A percentile compares a stretch with the other conserved stretches of the same genome.
Evolutionary conservation across 2,113 vertebrate genomes (phyloP).

Genomic region (Rostratula benghalensis): DNA sequence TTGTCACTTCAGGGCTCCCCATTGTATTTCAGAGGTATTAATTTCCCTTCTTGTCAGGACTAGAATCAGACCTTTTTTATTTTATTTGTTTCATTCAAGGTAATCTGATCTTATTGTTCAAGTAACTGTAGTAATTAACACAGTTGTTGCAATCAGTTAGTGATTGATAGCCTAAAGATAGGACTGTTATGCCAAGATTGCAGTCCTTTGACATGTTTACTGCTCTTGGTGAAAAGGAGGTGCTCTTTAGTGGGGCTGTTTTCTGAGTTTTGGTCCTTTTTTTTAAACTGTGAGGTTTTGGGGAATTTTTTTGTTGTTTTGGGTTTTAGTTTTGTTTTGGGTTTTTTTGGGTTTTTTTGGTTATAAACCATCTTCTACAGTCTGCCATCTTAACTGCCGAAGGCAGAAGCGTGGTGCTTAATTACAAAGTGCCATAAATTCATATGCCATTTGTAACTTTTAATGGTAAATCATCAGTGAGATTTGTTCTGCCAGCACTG

Average conservation of each 20-base stretch:
- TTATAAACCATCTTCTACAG: not conserved
- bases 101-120: not conserved
- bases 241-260: not conserved
- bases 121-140: not conserved
- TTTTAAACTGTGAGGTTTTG: no score
- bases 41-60: not conserved
- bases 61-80: not conserved
- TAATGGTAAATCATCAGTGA: constrained; percentile 56
- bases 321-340: not conserved
- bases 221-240: not conserved
- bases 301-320: no score
- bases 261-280: not conserved
- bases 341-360: no score
- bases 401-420: constrained; percentile 24
- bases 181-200: not conserved
- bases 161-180: not conserved
- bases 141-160: not conserved
- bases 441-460: constrained; percentile 57
- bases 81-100: not conserved
- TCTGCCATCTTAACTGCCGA: not conserved
- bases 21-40: not conserved
- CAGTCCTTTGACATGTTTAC: not conserved
- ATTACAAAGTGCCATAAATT: constrained; percentile 65
- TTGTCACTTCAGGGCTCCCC: not conserved
- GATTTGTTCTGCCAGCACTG: constrained; percentile 53